Evolutionary conservation across 2,797 vertebrate species (phyloP).

Genomic region (Halcyon leucocephala): DNA sequence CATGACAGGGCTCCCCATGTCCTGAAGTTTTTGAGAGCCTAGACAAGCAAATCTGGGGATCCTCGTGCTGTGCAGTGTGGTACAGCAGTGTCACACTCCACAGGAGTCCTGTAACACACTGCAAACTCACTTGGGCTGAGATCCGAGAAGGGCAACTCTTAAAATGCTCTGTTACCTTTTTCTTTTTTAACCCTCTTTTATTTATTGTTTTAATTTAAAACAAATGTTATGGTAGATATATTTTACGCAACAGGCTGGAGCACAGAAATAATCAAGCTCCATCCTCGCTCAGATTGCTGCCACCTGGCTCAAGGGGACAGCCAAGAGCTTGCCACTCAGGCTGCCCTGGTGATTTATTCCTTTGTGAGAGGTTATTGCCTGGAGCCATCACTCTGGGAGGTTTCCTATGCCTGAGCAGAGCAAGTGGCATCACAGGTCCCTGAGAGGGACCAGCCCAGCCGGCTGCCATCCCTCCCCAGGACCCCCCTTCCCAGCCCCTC

Average conservation of each 20-base stretch:
- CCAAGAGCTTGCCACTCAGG: neutral
- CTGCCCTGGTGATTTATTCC: neutral
- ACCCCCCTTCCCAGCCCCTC: neutral
- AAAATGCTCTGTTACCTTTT: neutral
- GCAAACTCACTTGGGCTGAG: neutral
- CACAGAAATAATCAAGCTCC: accelerated
- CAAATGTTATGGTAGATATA: neutral
- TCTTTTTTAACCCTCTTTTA: neutral
- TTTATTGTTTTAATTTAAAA: neutral
- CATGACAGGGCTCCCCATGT: neutral
- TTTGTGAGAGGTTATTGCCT: neutral
- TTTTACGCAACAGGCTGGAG: neutral
- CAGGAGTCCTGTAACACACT: neutral
- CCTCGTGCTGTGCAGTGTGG: accelerated
- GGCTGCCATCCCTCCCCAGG: neutral
- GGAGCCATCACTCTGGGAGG: accelerated
- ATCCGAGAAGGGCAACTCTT: neutral
- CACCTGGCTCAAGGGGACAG: neutral
- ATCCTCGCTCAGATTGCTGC: neutral
- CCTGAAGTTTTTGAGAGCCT: neutral
- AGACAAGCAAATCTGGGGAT: neutral
- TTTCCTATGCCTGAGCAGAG: neutral
- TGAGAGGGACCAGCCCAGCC: neutral
- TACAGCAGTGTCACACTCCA: neutral
- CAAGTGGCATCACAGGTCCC: neutral